Percentiles rank a stretch among this genome's conserved stretches.
These are phyloP conservation scores for Homarus gammarus DNA, from an alignment of 2,888 invertebrate species.

Conservation along the genomic window DNA sequence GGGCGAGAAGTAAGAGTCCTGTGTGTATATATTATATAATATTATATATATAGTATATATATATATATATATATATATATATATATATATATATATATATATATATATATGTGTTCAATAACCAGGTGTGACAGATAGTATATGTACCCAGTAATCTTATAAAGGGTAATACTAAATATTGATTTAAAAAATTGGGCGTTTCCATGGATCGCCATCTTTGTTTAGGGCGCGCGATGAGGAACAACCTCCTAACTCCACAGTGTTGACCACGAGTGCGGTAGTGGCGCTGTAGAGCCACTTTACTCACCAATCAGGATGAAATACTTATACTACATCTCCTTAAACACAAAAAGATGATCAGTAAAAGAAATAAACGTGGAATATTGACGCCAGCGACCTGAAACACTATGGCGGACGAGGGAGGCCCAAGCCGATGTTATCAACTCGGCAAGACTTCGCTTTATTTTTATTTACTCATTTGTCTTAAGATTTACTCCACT, in stretches of 20 bases:
- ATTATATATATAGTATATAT: neutral
- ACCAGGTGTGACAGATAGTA: neutral
- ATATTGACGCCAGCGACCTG: neutral
- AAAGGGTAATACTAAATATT: neutral
- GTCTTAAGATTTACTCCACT: too few relatives aligned
- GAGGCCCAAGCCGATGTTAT: neutral
- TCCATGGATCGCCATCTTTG: neutral
- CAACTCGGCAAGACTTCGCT: neutral
- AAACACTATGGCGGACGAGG: neutral
- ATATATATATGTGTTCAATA: neutral
- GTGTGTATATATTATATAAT: neutral
- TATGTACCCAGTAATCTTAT: neutral
- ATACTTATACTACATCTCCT: too few relatives aligned
- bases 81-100: neutral
- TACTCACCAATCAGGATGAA: too few relatives aligned
- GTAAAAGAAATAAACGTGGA: neutral
- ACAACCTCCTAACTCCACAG: too few relatives aligned
- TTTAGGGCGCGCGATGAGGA: neutral
- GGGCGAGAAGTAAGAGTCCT: too few relatives aligned
- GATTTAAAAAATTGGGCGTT: neutral
- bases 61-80: neutral
- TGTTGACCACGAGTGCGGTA: too few relatives aligned
- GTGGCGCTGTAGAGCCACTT: too few relatives aligned
- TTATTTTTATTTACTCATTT: too few relatives aligned
- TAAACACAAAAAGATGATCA: too few relatives aligned